Base-by-base conservation (phyloP, 2,797 vertebrate genomes). In the Leptatherina wallacei region DNA sequence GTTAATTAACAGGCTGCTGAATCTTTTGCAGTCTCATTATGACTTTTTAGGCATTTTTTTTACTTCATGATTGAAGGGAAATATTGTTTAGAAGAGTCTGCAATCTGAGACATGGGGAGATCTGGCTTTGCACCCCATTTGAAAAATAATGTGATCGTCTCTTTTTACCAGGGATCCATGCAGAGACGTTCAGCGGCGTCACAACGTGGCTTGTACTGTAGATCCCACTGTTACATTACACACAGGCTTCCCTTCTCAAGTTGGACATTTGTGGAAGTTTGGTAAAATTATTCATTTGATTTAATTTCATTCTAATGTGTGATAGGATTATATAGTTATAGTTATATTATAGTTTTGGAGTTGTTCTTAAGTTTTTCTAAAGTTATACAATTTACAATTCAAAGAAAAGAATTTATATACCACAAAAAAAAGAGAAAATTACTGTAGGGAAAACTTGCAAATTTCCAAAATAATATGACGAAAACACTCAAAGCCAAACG, bases 151-250 rank as follows among this genome's bases (percentile, higher is more conserved):
- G 77, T 10, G 42, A 40, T 74, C 20, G 71, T 80, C 32, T 87
- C 62, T 75, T 78, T 90, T 82, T 78, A 68, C 63, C 84, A 89
- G 89, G 81, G 68, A 82, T 84, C 69, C 76, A 80, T 71, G 77
- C 83, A 86, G 81, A 87, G 79, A 85, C 80, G 69, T 62, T 81
- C 75, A 81, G 82, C 82, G 82, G 80, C 84, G 79, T 85, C 75
- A 75, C 68, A 83, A n/a, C 86, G 77, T 86, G 89, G 81, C 82
- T 83, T 10, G 18, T 16, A 69, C 74, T 78, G 60, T 78, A 44
- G 71, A 67, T 72, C 49, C 6, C 56, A 65, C 65, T 63, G 58
- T 58, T 59, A 58, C 71, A 73, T 30, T 68, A 80, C 67, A 61
- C 66, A 65, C 60, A 40, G 40, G 33, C 57, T 77, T 61, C 70